Evolutionary conservation across 1,140 invertebrate genomes (phyloP).

Genomic region (Phocides pigmalion): DNA sequence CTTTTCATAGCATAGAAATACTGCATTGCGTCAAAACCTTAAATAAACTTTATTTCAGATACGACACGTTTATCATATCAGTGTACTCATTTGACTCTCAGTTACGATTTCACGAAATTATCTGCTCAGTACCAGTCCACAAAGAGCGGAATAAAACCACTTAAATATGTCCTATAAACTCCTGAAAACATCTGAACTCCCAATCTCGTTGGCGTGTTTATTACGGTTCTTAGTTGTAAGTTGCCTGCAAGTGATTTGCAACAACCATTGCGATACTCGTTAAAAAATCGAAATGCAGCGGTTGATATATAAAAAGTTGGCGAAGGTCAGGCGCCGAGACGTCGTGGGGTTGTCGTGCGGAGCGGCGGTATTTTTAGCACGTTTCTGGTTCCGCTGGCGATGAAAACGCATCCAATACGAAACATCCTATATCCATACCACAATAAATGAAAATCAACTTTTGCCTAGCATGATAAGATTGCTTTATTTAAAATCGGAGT

Average conservation of each 20-base stretch:
- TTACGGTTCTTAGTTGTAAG: neutral
- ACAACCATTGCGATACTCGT: neutral
- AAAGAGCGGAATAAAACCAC: too few species aligned
- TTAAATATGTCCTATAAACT: neutral
- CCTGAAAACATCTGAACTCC: neutral
- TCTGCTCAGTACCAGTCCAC: too few species aligned
- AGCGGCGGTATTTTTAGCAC: conserved; percentile 37
- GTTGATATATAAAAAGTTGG: conserved; percentile 35
- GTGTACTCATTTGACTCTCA: neutral
- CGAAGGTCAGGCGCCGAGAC: conserved; percentile 35
- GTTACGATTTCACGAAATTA: too few species aligned
- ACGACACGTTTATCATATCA: neutral
- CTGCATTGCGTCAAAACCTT: neutral
- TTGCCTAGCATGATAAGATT: neutral
- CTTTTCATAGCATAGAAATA: neutral
- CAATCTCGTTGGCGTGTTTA: neutral
- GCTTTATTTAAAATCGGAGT: neutral
- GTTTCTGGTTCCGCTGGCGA: conserved; percentile 16
- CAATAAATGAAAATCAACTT: neutral
- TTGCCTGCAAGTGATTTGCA: conserved; percentile 9
- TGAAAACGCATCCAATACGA: neutral
- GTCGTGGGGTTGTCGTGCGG: conserved; percentile 14
- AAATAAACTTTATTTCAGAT: neutral
- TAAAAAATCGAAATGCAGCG: conserved; percentile 15
- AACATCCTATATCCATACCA: neutral